A percentile compares a stretch with the other conserved stretches of the same genome.
Conservation (phyloP, 2,113 vertebrate genomes). For the Micronycteris hirsuta region DNA sequence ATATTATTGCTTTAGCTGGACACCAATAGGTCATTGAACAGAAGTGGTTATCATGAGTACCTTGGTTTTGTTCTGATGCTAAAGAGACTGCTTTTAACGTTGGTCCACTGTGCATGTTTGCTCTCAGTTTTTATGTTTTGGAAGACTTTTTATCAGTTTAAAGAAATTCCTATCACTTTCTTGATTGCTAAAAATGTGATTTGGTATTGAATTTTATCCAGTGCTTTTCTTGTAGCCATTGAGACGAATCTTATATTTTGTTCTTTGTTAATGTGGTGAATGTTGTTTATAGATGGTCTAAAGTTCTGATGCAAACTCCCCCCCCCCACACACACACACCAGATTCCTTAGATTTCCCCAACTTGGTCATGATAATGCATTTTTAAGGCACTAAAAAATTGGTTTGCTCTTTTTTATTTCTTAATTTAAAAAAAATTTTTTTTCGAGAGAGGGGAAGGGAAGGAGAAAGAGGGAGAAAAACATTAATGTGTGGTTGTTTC, state of each 20-base stretch:
- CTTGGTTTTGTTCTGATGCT: constrained; percentile 13
- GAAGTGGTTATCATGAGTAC: background rate
- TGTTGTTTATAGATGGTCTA: background rate
- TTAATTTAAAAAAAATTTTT: too few relatives aligned
- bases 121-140: constrained; percentile 20
- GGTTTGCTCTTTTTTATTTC: background rate
- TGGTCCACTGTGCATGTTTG: background rate
- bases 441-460: too few relatives aligned
- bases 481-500: too few relatives aligned
- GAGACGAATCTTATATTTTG: background rate
- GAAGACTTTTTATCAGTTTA: background rate
- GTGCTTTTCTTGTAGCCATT: background rate
- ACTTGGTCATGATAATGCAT: background rate
- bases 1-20: background rate
- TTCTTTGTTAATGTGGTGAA: background rate
- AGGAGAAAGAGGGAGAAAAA: too few relatives aligned
- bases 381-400: background rate
- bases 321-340: background rate
- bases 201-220: background rate
- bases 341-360: background rate
- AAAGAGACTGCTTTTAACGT: background rate
- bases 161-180: background rate
- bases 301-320: background rate
- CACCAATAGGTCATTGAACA: background rate
- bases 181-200: background rate